A percentile compares a stretch with the other conserved stretches of the same genome.
Conservation (phyloP, 2,888 invertebrate species). For the Idaea dimidiata region DNA sequence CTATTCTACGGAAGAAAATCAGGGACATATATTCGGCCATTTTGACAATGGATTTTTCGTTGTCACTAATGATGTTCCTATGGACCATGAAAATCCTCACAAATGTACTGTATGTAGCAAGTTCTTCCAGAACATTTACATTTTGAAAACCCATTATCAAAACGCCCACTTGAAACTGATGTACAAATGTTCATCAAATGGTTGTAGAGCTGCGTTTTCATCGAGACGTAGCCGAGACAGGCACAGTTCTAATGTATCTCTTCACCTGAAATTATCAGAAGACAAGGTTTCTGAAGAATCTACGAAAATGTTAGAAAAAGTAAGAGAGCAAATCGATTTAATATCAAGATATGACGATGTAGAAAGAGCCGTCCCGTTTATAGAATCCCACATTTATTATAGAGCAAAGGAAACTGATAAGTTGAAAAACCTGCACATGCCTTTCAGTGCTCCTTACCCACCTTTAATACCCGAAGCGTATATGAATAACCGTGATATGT, state of each 20-base stretch:
- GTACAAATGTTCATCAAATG: slow-evolving; percentile 97
- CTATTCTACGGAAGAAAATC: slow-evolving; percentile 81
- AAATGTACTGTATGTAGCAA: slow-evolving; percentile 96
- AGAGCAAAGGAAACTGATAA: slow-evolving; percentile 65
- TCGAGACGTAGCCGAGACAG: slow-evolving; percentile 95
- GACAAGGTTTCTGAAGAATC: slow-evolving; percentile 67
- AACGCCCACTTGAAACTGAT: slow-evolving; percentile 96
- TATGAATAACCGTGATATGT: slow-evolving; percentile 65
- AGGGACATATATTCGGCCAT: slow-evolving; percentile 85
- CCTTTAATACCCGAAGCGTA: slow-evolving; percentile 65
- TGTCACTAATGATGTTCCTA: slow-evolving; percentile 89
- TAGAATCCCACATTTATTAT: slow-evolving; percentile 76
- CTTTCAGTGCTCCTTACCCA: slow-evolving; percentile 60
- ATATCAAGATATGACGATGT: slow-evolving; percentile 89
- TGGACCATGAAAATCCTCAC: slow-evolving; percentile 94
- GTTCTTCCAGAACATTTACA: slow-evolving; percentile 95
- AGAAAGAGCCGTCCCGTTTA: slow-evolving; percentile 80
- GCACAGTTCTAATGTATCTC: slow-evolving; percentile 94
- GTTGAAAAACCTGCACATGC: slow-evolving; percentile 51
- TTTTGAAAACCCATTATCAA: slow-evolving; percentile 96
- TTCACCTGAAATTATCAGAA: slow-evolving; percentile 93
- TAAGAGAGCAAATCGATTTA: slow-evolving; percentile 88
- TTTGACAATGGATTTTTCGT: slow-evolving; percentile 88
- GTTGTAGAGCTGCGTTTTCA: slow-evolving; percentile 96
- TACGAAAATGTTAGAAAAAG: slow-evolving; percentile 77